Conservation (phyloP, 2,113 vertebrate genomes). For the Austrofundulus limnaeus region DNA sequence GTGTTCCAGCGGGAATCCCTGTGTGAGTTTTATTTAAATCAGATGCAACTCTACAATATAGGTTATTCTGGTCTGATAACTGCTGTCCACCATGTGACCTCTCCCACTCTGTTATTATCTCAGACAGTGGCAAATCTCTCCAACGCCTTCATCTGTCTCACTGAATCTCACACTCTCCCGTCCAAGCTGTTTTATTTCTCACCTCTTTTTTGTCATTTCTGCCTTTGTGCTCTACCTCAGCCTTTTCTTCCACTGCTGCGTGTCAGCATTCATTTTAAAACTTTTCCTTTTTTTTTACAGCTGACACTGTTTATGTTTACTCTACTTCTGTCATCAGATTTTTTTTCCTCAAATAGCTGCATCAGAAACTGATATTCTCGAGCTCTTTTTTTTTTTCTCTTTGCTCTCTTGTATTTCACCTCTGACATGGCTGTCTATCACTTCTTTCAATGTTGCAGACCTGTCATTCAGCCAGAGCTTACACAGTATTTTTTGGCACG, state of each 20-base stretch:
- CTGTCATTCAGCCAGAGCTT: slow-evolving; percentile 61
- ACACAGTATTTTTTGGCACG: slow-evolving; percentile 63
- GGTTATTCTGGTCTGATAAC: slow-evolving; percentile 15
- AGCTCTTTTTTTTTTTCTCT: not conserved
- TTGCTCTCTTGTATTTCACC: slow-evolving; percentile 18
- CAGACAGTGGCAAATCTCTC: not conserved
- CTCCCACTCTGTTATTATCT: slow-evolving; percentile 15
- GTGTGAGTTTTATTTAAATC: slow-evolving; percentile 16
- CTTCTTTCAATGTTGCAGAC: slow-evolving; percentile 38
- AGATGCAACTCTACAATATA: not conserved
- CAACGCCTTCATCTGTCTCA: slow-evolving; percentile 17
- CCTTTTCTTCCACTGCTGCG: slow-evolving; percentile 11
- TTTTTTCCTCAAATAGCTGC: not conserved
- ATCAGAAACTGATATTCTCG: slow-evolving; percentile 12
- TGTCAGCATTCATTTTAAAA: slow-evolving; percentile 37
- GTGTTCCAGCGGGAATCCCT: not conserved
- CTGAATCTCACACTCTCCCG: slow-evolving; percentile 4
- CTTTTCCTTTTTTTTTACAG: not conserved
- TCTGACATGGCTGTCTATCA: slow-evolving; percentile 40
- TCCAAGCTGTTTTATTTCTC: slow-evolving; percentile 27
- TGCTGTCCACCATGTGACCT: slow-evolving; percentile 11
- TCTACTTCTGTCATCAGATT: slow-evolving; percentile 6
- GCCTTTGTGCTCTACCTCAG: slow-evolving; percentile 10
- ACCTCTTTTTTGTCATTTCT: slow-evolving; percentile 15
- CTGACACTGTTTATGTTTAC: slow-evolving; percentile 19